phyloP scores from a whole-genome alignment of 2,888 invertebrate genomes.

The Neocrepidodera transversa region DNA sequence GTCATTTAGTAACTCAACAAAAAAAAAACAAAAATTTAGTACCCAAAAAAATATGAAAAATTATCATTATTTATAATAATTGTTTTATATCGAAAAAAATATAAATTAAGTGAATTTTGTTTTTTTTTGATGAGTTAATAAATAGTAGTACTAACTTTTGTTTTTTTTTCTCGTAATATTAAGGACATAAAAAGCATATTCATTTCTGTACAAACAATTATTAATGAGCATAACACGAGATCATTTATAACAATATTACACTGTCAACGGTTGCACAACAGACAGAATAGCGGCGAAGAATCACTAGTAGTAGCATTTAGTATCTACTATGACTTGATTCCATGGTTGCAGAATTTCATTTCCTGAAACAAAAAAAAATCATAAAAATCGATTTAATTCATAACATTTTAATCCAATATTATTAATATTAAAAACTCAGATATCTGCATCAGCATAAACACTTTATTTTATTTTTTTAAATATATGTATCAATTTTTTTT shows the following conservation, averaged over 20 bases:
- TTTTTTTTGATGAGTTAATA: conserved; percentile 5
- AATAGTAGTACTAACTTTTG: conserved; percentile 12
- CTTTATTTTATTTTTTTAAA: too few relatives aligned
- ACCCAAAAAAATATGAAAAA: too few relatives aligned
- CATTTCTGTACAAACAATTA: conserved; percentile 59
- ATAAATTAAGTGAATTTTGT: too few relatives aligned
- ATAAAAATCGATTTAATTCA: too few relatives aligned
- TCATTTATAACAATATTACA: conserved; percentile 58
- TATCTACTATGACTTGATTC: conserved; percentile 41
- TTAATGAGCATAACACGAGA: conserved; percentile 60
- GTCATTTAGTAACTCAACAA: conserved; percentile 2
- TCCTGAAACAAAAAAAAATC: conserved; percentile 50
- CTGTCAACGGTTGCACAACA: conserved; percentile 51
- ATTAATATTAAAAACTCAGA: too few relatives aligned
- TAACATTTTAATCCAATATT: too few relatives aligned
- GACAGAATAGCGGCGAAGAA: conserved; percentile 50
- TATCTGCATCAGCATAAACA: too few relatives aligned
- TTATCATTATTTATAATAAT: too few relatives aligned
- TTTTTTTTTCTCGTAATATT: conserved; percentile 39
- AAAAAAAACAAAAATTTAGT: too few relatives aligned
- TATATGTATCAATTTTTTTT: too few relatives aligned
- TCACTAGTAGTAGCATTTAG: too few relatives aligned
- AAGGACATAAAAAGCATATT: conserved; percentile 51
- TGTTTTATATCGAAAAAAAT: too few relatives aligned
- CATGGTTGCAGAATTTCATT: conserved; percentile 42